Evolutionary conservation across 2,888 invertebrate genomes (phyloP), one percentile per base, ranked within the genome.

Genomic region (Drosophila gaucha): DNA sequence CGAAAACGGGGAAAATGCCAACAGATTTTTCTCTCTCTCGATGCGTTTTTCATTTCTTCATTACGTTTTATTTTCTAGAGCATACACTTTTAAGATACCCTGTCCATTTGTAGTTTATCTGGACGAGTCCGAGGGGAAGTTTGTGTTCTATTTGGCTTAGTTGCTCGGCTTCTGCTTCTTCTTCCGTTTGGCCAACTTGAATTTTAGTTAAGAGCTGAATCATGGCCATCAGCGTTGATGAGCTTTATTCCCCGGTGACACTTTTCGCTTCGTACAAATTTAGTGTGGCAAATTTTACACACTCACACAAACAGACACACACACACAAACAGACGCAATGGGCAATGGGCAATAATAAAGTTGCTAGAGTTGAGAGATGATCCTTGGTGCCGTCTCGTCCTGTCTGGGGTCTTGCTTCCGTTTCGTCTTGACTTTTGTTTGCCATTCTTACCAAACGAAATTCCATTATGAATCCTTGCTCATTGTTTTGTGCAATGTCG

Each of bases 191-290:
- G 46, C 31, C 46, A 46, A 46, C 68, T 78, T 71, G 72, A 71
- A 60, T 83, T 74, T 74, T 82, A 80, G 82, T 80, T 86, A 66
- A 66, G 71, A 84, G 73, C 77, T 86, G 84, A 82, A 80, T 87
- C 87, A 78, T 84, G 84, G 73, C 84, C 86, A 83, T 86, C 87
- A 85, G 78, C 71, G 80, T 71, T 87, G 86, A 88, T 87, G 86
- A 85, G 89, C 83, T 82, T 70, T 78, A 87, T 85, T 87, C 86
- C 86, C 86, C 51, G 69, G 86, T 74, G 86, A 85, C 88, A 88
- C 75, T 85, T 88, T 85, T 88, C 74, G 38, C 70, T 67, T 74
- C 78, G 75, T 68, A 74, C 76, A 86, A 86, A 86, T 74, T 84
- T 80, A 76, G 76, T 80, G 84, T 74, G 74, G 82, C 72, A 80